A percentile compares a stretch with the other conserved stretches of the same genome.
phyloP scores from a whole-genome alignment of 2,888 invertebrate species.

The Ichneumon xanthorius region DNA sequence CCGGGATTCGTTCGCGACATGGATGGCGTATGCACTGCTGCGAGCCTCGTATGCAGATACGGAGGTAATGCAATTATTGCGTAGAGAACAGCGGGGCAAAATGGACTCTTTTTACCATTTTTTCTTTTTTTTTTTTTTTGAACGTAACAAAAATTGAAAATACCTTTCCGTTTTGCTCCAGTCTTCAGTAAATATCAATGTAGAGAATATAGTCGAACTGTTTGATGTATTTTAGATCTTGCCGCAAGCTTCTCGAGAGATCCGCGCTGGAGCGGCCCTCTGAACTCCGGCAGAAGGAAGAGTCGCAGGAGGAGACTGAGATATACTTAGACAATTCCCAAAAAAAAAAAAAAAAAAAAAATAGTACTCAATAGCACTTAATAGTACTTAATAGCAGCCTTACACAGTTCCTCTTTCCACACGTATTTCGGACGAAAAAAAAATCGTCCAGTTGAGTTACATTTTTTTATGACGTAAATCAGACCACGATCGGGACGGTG shows the following conservation, averaged over 20 bases:
- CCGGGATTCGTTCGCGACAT: slow-evolving; percentile 56
- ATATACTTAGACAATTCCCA: not conserved
- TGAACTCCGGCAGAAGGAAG: slow-evolving; percentile 31
- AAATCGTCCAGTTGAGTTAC: not conserved
- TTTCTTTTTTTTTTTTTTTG: too few relatives aligned
- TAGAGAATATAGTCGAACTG: not conserved
- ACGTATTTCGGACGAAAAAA: not conserved
- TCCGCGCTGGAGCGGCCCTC: slow-evolving; percentile 29
- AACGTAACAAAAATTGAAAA: too few relatives aligned
- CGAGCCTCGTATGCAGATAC: slow-evolving; percentile 43
- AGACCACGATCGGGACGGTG: too few relatives aligned
- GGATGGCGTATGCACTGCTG: slow-evolving; percentile 45
- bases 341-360: too few relatives aligned
- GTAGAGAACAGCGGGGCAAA: too few relatives aligned
- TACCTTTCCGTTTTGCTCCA: not conserved
- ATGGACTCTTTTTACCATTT: too few relatives aligned
- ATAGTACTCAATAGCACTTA: too few relatives aligned
- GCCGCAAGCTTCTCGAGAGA: slow-evolving; percentile 55
- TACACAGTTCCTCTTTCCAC: too few relatives aligned
- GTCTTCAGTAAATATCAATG: not conserved
- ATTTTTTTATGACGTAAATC: too few relatives aligned
- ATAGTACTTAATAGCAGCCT: too few relatives aligned
- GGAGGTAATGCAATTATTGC: slow-evolving; percentile 28
- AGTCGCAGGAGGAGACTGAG: slow-evolving; percentile 54
- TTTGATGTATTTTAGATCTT: slow-evolving; percentile 45